Percentiles rank a stretch among this genome's conserved stretches.
phyloP scores from a whole-genome alignment of 2,888 invertebrate genomes.

The Himalopsyche japonica region DNA sequence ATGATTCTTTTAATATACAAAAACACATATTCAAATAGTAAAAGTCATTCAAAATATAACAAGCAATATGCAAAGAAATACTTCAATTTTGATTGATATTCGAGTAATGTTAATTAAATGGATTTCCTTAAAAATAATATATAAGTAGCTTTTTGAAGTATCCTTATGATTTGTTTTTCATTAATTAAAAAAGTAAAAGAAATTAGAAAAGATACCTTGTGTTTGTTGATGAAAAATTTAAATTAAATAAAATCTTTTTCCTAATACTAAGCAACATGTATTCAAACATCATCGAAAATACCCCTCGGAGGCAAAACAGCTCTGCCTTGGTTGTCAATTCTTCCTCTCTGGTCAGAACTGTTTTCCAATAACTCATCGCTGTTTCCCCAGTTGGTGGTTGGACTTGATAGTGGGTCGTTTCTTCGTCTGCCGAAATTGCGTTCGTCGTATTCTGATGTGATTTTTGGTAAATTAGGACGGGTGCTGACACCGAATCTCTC shows the following conservation, averaged over 20 bases:
- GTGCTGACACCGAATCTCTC: constrained; percentile 70
- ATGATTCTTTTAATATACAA: background rate
- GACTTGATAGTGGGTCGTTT: constrained; percentile 45
- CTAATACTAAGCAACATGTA: background rate
- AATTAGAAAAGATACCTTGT: background rate
- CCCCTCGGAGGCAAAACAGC: constrained; percentile 75
- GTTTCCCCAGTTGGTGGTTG: background rate
- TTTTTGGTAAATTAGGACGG: constrained; percentile 49
- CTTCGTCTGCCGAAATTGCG: constrained; percentile 47
- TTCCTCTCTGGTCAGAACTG: constrained; percentile 46
- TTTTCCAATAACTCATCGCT: constrained; percentile 10
- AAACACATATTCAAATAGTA: background rate
- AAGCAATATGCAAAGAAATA: background rate
- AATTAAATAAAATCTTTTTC: background rate
- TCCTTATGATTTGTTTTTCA: too few species aligned
- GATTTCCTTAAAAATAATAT: too few species aligned
- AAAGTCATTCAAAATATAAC: background rate
- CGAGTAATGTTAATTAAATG: background rate
- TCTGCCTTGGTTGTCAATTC: constrained; percentile 48
- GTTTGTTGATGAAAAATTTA: background rate
- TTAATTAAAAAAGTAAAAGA: background rate
- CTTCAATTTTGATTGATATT: background rate
- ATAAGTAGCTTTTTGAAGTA: too few species aligned
- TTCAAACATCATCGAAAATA: constrained; percentile 81
- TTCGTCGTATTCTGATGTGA: constrained; percentile 29